These are phyloP conservation scores for Morbakka virulenta DNA, from an alignment of 30 jellyfish, hydroid and myxozoan species.

Conservation along the genomic window DNA sequence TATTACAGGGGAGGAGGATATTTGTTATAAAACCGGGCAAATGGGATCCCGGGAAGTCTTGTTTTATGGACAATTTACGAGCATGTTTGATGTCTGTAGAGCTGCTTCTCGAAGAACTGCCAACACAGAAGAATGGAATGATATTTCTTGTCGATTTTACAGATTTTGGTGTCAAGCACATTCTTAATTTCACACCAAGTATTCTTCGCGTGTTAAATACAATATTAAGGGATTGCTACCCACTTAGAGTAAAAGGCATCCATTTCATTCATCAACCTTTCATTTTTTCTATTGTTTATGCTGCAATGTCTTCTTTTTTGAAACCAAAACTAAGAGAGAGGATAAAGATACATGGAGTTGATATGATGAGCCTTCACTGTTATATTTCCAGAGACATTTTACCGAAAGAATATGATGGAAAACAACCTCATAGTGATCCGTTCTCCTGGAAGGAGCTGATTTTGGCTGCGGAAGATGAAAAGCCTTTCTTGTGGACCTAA, in stretches of 20 bases:
- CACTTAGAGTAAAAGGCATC: background rate
- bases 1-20: conserved; percentile 9
- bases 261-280: background rate
- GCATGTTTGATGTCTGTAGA: conserved; percentile 13
- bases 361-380: background rate
- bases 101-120: background rate
- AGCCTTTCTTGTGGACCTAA: background rate
- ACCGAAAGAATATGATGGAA: background rate
- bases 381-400: background rate
- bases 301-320: background rate
- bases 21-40: background rate
- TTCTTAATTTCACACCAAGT: background rate
- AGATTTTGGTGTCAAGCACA: conserved; percentile 1
- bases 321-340: background rate
- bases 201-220: background rate
- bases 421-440: background rate
- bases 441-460: background rate
- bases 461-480: background rate
- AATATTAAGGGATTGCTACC: conserved; percentile 4
- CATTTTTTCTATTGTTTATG: background rate
- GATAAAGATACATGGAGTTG: background rate
- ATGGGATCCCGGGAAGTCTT: conserved; percentile 2
- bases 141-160: background rate
- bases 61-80: background rate
- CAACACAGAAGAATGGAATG: conserved; percentile 1